These are phyloP conservation scores for Coptodon bakossiorum DNA, from an alignment of 2,113 vertebrate species.

Conservation along the genomic window DNA sequence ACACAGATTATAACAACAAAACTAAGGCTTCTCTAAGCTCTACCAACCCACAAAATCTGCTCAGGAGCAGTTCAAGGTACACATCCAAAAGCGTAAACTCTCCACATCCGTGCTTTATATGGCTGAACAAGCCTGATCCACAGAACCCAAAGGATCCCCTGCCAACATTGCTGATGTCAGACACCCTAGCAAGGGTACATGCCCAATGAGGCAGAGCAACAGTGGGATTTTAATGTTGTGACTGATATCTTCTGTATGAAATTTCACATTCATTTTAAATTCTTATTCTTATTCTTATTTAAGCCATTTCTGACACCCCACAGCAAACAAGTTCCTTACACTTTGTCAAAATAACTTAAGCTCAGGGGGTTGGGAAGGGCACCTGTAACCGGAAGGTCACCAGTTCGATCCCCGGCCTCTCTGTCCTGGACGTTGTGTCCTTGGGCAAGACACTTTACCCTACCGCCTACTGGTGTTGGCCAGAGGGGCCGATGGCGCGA, in stretches of 20 bases:
- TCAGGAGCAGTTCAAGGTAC: neutral
- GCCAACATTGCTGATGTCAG: neutral
- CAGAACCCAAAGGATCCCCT: neutral
- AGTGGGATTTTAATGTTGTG: neutral
- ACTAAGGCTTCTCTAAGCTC: neutral
- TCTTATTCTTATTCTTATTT: neutral
- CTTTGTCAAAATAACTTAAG: neutral
- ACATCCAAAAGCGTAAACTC: neutral
- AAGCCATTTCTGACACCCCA: neutral
- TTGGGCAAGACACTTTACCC: too few relatives aligned
- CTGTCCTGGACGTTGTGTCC: too few relatives aligned
- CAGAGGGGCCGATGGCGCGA: too few relatives aligned
- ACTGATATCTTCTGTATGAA: neutral
- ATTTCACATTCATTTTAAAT: neutral
- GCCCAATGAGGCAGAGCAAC: neutral
- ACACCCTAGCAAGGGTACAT: neutral
- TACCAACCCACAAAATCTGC: neutral
- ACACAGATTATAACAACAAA: neutral
- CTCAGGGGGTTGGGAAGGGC: too few relatives aligned
- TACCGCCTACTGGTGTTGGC: too few relatives aligned
- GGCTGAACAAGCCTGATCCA: neutral
- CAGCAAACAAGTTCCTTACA: neutral
- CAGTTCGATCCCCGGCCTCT: too few relatives aligned
- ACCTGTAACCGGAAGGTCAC: too few relatives aligned
- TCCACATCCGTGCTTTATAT: neutral